These are phyloP conservation scores for Holotrichia oblita DNA, from an alignment of 1,140 invertebrate genomes.

Conservation along the genomic window DNA sequence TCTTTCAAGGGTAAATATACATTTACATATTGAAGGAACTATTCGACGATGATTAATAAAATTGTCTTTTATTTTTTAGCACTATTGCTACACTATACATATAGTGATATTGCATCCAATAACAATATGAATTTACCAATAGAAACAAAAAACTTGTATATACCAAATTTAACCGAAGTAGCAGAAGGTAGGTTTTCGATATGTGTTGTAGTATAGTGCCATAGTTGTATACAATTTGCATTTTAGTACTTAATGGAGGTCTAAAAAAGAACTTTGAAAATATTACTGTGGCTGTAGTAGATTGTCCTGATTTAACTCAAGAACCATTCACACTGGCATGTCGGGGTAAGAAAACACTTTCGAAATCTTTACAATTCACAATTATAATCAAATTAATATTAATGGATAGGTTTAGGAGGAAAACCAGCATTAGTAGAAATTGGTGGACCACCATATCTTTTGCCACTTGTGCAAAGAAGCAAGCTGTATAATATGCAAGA, in stretches of 20 bases:
- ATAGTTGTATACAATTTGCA: neutral
- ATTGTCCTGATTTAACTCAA: slow-evolving; percentile 85
- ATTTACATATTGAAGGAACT: neutral
- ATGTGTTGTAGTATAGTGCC: neutral
- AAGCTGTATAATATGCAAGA: slow-evolving; percentile 84
- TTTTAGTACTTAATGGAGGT: slow-evolving; percentile 76
- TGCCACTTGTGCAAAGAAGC: slow-evolving; percentile 77
- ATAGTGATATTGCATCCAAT: neutral
- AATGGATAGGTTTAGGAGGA: slow-evolving; percentile 75
- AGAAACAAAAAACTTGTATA: slow-evolving; percentile 63
- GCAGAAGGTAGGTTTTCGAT: slow-evolving; percentile 62
- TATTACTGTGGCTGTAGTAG: slow-evolving; percentile 76
- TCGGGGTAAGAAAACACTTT: slow-evolving; percentile 68
- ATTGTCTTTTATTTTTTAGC: neutral
- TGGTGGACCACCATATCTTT: slow-evolving; percentile 83
- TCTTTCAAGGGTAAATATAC: neutral
- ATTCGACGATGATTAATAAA: neutral
- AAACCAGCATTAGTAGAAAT: slow-evolving; percentile 80
- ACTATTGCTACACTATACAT: neutral
- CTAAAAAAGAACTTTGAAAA: slow-evolving; percentile 77
- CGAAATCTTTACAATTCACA: slow-evolving; percentile 38
- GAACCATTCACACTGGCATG: slow-evolving; percentile 80
- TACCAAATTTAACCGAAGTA: slow-evolving; percentile 67
- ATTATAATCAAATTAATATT: slow-evolving; percentile 32
- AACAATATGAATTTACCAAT: slow-evolving; percentile 57